Conservation (phyloP, 2,888 invertebrate species). For the Brenthis daphne region DNA sequence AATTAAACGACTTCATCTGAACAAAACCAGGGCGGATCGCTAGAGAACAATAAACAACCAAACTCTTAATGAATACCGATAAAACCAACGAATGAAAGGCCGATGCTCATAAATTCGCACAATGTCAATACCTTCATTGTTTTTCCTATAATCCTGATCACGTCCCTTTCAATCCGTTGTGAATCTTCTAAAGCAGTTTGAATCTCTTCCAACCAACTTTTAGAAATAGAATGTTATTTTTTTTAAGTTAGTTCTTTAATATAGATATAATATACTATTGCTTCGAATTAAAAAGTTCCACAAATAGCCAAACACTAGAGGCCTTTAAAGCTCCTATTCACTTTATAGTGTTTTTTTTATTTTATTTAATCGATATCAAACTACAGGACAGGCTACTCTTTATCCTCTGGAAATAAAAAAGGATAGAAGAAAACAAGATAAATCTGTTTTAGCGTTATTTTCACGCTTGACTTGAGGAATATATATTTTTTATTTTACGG, state of each 20-base stretch:
- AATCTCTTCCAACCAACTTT: slow-evolving; percentile 2
- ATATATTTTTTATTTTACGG: too few species aligned
- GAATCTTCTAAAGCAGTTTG: slow-evolving; percentile 14
- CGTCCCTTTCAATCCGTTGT: slow-evolving; percentile 19
- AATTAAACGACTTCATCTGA: not conserved
- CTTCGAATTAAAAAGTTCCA: too few species aligned
- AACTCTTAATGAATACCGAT: slow-evolving; percentile 21
- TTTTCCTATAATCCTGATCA: slow-evolving; percentile 43
- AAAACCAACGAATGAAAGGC: slow-evolving; percentile 22
- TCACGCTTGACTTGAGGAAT: too few species aligned
- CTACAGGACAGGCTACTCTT: too few species aligned
- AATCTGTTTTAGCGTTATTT: too few species aligned
- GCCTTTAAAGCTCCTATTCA: too few species aligned
- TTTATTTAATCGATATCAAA: too few species aligned
- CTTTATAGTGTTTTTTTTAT: too few species aligned
- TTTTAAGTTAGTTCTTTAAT: not conserved
- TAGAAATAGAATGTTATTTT: not conserved
- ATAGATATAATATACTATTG: too few species aligned
- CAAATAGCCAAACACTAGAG: too few species aligned
- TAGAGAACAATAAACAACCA: slow-evolving; percentile 1
- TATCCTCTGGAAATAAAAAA: too few species aligned
- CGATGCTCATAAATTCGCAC: slow-evolving; percentile 26
- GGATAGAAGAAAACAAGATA: too few species aligned
- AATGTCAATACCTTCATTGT: slow-evolving; percentile 51
- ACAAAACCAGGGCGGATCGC: not conserved